Evolutionary conservation across 2,797 vertebrate species (phyloP).

Genomic region (Ceyx erithaca): DNA sequence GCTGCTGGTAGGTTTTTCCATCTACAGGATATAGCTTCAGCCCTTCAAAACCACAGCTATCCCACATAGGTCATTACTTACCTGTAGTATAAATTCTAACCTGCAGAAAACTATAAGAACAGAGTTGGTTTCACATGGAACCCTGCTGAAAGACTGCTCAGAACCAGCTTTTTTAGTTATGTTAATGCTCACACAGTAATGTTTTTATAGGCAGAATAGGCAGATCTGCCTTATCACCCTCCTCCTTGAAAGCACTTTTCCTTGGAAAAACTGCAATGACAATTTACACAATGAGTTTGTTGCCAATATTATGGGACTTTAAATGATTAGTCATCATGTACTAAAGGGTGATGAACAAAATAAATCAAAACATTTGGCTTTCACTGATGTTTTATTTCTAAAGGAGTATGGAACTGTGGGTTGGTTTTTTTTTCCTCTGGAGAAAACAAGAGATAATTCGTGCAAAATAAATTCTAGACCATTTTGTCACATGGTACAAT

Average conservation of each 20-base stretch:
- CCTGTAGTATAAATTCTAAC: neutral
- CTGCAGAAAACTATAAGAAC: neutral
- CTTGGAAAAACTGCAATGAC: neutral
- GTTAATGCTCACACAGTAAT: accelerated
- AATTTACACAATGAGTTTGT: neutral
- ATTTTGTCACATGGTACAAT: neutral
- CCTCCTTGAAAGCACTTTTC: neutral
- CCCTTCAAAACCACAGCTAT: neutral
- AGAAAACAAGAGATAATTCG: neutral
- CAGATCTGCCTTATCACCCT: neutral
- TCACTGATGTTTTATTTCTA: neutral
- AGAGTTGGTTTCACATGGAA: neutral
- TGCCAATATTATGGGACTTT: neutral
- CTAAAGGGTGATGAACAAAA: neutral
- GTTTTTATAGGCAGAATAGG: neutral
- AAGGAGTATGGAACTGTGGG: neutral
- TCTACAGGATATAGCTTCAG: neutral
- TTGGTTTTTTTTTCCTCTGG: neutral
- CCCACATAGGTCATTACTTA: neutral
- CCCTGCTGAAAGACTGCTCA: neutral
- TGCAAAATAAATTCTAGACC: neutral
- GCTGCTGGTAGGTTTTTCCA: neutral
- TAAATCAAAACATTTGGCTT: neutral
- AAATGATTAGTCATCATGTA: neutral
- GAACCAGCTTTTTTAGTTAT: neutral